Evolutionary conservation across 2,797 vertebrate genomes (phyloP), one percentile per base, ranked within the genome.

Genomic region (Ctenopoma kingsleyae): DNA sequence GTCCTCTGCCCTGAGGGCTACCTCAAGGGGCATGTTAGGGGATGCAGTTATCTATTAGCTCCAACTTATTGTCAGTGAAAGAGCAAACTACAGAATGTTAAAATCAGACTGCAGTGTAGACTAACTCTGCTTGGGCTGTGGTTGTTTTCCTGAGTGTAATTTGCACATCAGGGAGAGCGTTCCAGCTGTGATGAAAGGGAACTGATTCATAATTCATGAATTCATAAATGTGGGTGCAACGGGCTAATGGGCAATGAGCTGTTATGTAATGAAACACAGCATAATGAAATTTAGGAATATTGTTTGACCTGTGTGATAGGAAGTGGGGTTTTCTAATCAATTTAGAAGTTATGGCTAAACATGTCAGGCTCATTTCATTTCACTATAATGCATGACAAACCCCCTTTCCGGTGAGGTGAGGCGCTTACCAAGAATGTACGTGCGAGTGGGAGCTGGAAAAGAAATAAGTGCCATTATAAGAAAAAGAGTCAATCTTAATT

Each of bases 181-280:
- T 90, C 92, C 83, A 87, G 87, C 83, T 90, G 89, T 35, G 89
- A 93, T 93, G 81, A 93, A 91, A 92, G 85, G 81, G 84, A 85
- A 74, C 66, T 51, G 52, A 85, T 91, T 92, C 84, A 92, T 93
- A 91, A 94, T 93, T 92, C 83, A 91, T 93, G 62, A 54, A 57
- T 80, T 70, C 89, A 78, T 91, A 92, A 93, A 90, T 92, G 83
- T 69, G 71, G 80, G 81, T 78, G 82, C 85, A 82, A 74, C 36
- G 44, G 81, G 78, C 87, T 92, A 90, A 92, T 92, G 81, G 85
- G 79, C 56, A 58, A 67, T 67, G 63, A 56, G 70, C 77, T 75
- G 70, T 88, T 92, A 89, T 81, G 81, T 82, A 91, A 91, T 92
- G 71, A 85, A 89, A 86, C 54, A 60, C 56, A 74, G 81, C 72